Percentiles rank a stretch among this genome's conserved stretches.
Conservation (phyloP, 2,888 invertebrate genomes). For the Lasioglossum marginatum region DNA sequence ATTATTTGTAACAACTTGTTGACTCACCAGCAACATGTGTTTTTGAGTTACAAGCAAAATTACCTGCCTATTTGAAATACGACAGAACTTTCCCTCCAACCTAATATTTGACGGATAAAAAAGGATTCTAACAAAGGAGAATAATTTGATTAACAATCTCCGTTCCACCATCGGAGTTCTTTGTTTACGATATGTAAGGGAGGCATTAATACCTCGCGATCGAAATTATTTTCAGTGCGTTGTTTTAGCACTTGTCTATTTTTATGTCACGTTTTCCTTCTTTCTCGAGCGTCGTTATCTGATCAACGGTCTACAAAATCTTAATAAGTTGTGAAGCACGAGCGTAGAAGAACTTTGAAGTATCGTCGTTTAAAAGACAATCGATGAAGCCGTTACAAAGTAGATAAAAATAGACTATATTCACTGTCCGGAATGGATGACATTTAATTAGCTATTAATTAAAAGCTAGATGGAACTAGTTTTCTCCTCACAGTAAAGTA, state of each 20-base stretch:
- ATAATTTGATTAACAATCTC: background rate
- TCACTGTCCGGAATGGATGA: background rate
- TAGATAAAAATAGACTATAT: background rate
- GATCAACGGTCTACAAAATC: background rate
- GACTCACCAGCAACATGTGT: too few species aligned
- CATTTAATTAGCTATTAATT: conserved; percentile 3
- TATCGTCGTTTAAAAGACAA: background rate
- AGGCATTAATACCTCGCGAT: background rate
- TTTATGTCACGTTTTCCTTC: background rate
- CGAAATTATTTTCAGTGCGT: background rate
- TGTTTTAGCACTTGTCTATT: background rate
- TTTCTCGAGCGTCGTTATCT: background rate
- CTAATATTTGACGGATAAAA: background rate
- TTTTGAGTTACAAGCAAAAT: too few species aligned
- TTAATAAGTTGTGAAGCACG: background rate
- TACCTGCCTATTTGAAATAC: too few species aligned
- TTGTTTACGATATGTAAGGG: background rate
- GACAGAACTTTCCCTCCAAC: too few species aligned
- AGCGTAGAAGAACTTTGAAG: background rate
- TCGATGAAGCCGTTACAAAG: conserved; percentile 1
- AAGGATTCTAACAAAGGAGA: background rate
- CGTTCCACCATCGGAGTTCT: background rate
- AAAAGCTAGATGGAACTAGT: background rate
- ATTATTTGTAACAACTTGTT: too few species aligned
- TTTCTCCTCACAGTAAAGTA: background rate